These are phyloP conservation scores for Mechanitis messenoides DNA, from an alignment of 2,888 invertebrate genomes.

Conservation along the genomic window DNA sequence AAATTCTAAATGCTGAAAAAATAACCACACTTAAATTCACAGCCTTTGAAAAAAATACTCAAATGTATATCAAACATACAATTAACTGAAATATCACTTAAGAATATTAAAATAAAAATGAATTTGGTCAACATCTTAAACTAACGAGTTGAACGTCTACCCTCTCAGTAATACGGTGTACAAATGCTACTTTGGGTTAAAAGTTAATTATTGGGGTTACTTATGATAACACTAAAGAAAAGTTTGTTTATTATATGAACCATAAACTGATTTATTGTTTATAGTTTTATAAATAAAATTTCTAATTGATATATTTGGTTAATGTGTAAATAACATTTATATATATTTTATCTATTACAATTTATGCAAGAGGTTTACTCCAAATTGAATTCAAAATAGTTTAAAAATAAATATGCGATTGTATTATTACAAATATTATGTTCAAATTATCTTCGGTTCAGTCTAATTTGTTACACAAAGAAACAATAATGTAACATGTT, in stretches of 20 bases:
- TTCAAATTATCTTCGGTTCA: constrained; percentile 10
- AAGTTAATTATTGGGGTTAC: constrained; percentile 17
- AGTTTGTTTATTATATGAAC: not conserved
- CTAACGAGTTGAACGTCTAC: constrained; percentile 17
- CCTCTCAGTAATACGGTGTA: constrained; percentile 21
- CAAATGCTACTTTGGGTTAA: constrained; percentile 13
- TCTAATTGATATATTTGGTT: too few relatives aligned
- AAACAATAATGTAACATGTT: too few relatives aligned
- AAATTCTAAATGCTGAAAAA: constrained; percentile 51
- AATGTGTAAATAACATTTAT: too few relatives aligned
- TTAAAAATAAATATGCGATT: too few relatives aligned
- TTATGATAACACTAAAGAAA: constrained; percentile 20
- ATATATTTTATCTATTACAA: too few relatives aligned
- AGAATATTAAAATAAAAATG: constrained; percentile 16
- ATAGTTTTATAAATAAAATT: not conserved
- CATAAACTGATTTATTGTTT: not conserved
- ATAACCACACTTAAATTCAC: not conserved
- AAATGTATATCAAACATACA: constrained; percentile 1
- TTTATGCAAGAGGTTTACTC: too few relatives aligned
- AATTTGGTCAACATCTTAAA: constrained; percentile 27
- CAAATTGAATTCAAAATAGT: too few relatives aligned
- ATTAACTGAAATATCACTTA: constrained; percentile 9
- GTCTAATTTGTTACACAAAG: constrained; percentile 10
- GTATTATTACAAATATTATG: not conserved
- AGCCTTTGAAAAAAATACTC: not conserved